Percentiles rank a stretch among this genome's conserved stretches.
phyloP scores from a whole-genome alignment of 2,888 invertebrate genomes.

The Schrankia costaestrigalis region DNA sequence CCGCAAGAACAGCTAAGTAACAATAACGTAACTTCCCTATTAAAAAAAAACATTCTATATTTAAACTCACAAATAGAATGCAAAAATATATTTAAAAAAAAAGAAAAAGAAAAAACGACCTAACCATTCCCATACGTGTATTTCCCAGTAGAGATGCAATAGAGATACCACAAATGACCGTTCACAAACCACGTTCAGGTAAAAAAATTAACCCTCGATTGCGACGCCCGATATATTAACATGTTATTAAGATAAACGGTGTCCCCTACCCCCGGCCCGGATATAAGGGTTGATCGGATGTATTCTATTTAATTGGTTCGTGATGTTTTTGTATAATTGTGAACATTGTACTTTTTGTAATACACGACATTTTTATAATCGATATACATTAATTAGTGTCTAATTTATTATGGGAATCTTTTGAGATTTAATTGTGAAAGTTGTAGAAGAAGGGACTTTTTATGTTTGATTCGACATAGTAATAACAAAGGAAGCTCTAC shows the following conservation, averaged over 20 bases:
- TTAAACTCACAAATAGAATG: background rate
- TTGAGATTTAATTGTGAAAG: slow-evolving; percentile 1
- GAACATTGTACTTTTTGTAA: slow-evolving; percentile 34
- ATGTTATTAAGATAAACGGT: slow-evolving; percentile 68
- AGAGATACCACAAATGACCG: slow-evolving; percentile 55
- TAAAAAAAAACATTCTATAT: slow-evolving; percentile 38
- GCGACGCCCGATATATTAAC: slow-evolving; percentile 47
- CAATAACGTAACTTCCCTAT: too few relatives aligned
- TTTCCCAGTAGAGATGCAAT: slow-evolving; percentile 47
- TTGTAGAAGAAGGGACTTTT: too few relatives aligned
- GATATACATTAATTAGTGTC: slow-evolving; percentile 29
- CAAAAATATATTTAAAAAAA: background rate
- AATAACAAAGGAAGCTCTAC: too few relatives aligned
- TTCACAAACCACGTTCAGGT: slow-evolving; percentile 45
- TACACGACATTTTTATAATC: slow-evolving; percentile 34
- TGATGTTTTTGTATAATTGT: slow-evolving; percentile 35
- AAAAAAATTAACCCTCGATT: slow-evolving; percentile 45
- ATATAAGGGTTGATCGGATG: slow-evolving; percentile 49
- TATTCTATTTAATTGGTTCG: slow-evolving; percentile 34
- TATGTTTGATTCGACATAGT: too few relatives aligned
- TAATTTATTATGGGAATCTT: slow-evolving; percentile 15
- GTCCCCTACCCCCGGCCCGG: slow-evolving; percentile 43
- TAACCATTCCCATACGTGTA: slow-evolving; percentile 22
- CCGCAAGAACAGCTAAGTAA: too few relatives aligned
- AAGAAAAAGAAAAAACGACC: slow-evolving; percentile 8